Base-by-base conservation (phyloP, 2,888 invertebrate genomes). In the Horisme vitalbata region DNA sequence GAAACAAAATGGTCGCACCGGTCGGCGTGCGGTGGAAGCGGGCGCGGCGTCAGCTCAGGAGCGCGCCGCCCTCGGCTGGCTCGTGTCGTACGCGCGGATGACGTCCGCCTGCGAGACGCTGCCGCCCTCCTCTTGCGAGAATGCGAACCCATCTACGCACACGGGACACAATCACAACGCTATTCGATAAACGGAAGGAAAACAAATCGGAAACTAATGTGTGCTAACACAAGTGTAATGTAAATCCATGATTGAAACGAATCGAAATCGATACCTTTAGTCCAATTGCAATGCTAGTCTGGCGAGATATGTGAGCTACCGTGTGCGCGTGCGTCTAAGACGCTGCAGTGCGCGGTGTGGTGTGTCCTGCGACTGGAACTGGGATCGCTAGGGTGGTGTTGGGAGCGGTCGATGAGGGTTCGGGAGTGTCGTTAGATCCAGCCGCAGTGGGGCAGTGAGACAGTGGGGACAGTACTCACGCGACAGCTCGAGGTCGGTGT, bases 41-140 rank as follows among this genome's bases (percentile, higher is more conserved):
- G 45, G 38, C 35, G 41, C 27, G 51, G 14, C 31, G 69, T 68
- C 76, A 71, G 74, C 82, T 83, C 75, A 93, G 91, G 93, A 93
- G 83, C 93, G 95, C 75, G 92, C 93, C 63, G 94, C 94, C 82
- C 96, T 94, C 80, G 95, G 96, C 79, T 94, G 92, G 75, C 95
- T 97, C 65, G 98, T 97, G 91, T 99, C 96, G 93, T 99, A 99
- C 38, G 96, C 96, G 78, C 99, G 94, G 80, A 99, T 98, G 77
- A 99, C 94, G 75, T 96, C 97, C 61, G 97, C 95, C 90, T 99
- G 96, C 37, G 97, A 95, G 57, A 99, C 96, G 68, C 95, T 96
- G 61, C 98, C 98, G 75, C 97, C 96, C 90, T 99, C 99, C 90
- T 99, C 99, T 94, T 99, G 99, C 30, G 99, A 99, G 91, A 99